Percentiles rank a stretch among this genome's conserved stretches.
Conservation (phyloP, 92 coral and sea anemone genomes). For the Pocillopora meandrina region DNA sequence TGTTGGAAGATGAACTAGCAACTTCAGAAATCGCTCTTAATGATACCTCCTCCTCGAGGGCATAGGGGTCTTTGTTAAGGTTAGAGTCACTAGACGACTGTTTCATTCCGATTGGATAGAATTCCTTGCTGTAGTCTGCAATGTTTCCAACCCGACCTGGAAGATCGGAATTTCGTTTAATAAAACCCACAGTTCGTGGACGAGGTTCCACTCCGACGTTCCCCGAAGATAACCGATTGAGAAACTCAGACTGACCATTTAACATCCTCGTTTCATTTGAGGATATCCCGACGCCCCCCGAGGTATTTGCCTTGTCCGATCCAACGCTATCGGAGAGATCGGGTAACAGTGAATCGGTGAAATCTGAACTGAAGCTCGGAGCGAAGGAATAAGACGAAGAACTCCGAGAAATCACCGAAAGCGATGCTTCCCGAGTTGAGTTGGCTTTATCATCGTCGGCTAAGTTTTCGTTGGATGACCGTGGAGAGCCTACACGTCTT, state of each 20-base stretch:
- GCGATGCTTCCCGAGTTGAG: not conserved
- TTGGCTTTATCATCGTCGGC: conserved; percentile 16
- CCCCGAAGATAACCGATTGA: conserved; percentile 10
- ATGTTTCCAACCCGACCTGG: conserved; percentile 72
- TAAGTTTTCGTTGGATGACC: conserved; percentile 38
- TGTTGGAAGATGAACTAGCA: conserved; percentile 4
- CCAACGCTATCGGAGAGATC: conserved; percentile 63
- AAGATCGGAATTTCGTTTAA: conserved; percentile 84
- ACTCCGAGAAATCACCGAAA: conserved; percentile 44
- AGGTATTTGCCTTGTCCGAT: conserved; percentile 17
- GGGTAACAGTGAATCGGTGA: conserved; percentile 67
- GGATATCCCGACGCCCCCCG: conserved; percentile 5
- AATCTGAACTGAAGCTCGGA: conserved; percentile 69
- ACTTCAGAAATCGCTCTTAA: not conserved
- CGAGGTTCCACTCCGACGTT: conserved; percentile 39
- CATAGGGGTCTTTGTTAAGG: conserved; percentile 30
- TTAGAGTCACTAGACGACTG: conserved; percentile 62
- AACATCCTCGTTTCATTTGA: conserved; percentile 34
- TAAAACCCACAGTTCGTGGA: conserved; percentile 65
- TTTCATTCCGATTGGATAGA: conserved; percentile 57
- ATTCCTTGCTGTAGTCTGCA: conserved; percentile 20
- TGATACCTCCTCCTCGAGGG: conserved; percentile 8
- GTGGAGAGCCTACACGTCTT: conserved; percentile 4
- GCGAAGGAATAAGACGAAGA: conserved; percentile 52
- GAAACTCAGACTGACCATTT: conserved; percentile 48